A percentile compares a stretch with the other conserved stretches of the same genome.
These are phyloP conservation scores for Nasua narica DNA, from an alignment of 2,797 vertebrate genomes.

Conservation along the genomic window DNA sequence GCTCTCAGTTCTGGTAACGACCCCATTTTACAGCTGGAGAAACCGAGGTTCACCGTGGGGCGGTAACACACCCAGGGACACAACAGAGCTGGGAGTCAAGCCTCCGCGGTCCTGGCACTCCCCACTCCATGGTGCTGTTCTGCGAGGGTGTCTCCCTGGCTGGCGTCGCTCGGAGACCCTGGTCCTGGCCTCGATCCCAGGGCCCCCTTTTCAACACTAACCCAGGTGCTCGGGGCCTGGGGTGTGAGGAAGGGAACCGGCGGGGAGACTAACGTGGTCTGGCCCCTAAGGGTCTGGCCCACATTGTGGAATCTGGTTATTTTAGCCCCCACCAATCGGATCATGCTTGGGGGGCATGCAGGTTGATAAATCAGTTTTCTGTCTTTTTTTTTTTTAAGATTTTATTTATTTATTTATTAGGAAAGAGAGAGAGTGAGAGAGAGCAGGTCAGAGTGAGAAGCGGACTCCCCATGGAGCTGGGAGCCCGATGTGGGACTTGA, in stretches of 20 bases:
- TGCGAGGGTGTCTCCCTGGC: neutral
- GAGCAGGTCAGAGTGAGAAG: too few species aligned
- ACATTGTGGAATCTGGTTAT: neutral
- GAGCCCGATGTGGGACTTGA: too few species aligned
- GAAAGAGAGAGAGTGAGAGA: too few species aligned
- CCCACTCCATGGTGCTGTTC: neutral
- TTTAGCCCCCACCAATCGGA: neutral
- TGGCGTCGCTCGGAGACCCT: fast-evolving
- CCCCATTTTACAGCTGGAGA: neutral
- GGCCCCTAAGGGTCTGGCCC: neutral
- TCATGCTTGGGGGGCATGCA: neutral
- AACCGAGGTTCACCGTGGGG: neutral
- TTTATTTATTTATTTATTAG: too few species aligned
- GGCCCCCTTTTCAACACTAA: neutral
- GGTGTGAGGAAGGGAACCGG: neutral
- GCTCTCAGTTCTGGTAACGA: neutral
- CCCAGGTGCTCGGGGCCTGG: neutral
- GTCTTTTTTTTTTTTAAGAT: too few species aligned
- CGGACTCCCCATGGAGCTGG: too few species aligned
- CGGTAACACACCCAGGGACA: neutral
- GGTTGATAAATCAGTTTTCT: too few species aligned
- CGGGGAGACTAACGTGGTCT: neutral
- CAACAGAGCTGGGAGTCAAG: neutral
- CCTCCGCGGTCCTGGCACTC: neutral
- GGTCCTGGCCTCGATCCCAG: fast-evolving